Base-by-base conservation (phyloP, 2,113 vertebrate species). In the Plotosus lineatus region DNA sequence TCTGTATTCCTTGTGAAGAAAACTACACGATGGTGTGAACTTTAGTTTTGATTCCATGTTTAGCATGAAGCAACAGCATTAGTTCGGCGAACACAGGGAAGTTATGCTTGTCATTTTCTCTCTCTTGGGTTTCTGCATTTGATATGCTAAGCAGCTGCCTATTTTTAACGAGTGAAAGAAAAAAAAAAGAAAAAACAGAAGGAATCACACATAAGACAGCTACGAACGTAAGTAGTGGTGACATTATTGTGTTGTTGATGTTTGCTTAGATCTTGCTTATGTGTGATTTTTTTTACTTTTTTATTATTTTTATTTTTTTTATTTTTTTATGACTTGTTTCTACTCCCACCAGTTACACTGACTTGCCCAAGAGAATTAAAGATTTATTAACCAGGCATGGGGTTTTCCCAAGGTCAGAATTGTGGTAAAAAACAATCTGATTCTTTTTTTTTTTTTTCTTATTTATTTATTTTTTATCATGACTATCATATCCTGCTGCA, bases 81-180 rank as follows among this genome's bases (percentile, higher is more conserved):
- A 68, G 82, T 83, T 83, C 38, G 55, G 38, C 48, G 65, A 83
- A 72, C 72, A 72, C 48, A 78, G 77, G 61, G 75, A 21, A 71
- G 77, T 82, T 50, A 42, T 28, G 60, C 76, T 85, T 42, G 80
- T 69, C 77, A 12, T 85, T 68, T 76, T 75, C 44, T 53, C 71
- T 88, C 74, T 80, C 77, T 84, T 50, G 63, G 75, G 73, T 46
- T 77, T 63, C 55, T 26, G 76, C 77, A 77, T 85, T 85, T 86
- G 83, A 86, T 78, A 88, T 86, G 87, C 66, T 82, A 86, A 86
- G 78, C 68, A 86, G 31, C 36, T 75, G 55, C 69, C 84, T 85
- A 82, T 86, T 85, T 85, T 80, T 86, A 86, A 73, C 74, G 33
- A 78, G 50, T 44, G 73, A 48, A 80, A 78, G 28, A 46, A 28